Percentiles rank a stretch among this genome's conserved stretches.
Evolutionary conservation across 2,888 invertebrate species (phyloP).

Genomic region (Sinodicranocentrus sp.): DNA sequence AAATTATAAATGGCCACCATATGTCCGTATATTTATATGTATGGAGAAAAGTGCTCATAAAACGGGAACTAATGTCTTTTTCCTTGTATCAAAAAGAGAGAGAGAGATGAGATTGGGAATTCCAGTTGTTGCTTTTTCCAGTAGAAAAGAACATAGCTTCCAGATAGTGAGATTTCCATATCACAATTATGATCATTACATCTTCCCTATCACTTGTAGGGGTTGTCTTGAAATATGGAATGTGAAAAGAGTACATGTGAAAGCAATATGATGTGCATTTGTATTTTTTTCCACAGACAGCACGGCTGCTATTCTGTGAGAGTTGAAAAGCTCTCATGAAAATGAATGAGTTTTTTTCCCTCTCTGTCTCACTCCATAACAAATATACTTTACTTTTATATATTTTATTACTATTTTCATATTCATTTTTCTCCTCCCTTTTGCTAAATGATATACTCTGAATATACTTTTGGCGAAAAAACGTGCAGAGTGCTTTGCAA

Average conservation of each 20-base stretch:
- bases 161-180: not conserved
- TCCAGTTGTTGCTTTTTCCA: slow-evolving; percentile 21
- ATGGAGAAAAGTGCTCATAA: slow-evolving; percentile 6
- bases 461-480: no score
- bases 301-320: not conserved
- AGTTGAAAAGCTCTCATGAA: slow-evolving; percentile 13
- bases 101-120: slow-evolving; percentile 15
- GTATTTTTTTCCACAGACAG: no score
- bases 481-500: no score
- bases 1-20: slow-evolving; percentile 35
- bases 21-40: slow-evolving; percentile 5
- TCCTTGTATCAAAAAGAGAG: not conserved
- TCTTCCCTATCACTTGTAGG: no score
- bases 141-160: not conserved
- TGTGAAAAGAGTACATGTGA: no score
- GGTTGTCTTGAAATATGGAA: no score
- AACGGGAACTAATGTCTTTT: slow-evolving; percentile 5
- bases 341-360: slow-evolving; percentile 28
- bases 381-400: no score
- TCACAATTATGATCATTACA: slow-evolving; percentile 19
- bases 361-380: no score
- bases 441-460: no score
- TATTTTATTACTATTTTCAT: no score
- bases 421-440: no score
- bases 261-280: no score